phyloP scores from a whole-genome alignment of 2,888 invertebrate species.

The Microchrysa polita region DNA sequence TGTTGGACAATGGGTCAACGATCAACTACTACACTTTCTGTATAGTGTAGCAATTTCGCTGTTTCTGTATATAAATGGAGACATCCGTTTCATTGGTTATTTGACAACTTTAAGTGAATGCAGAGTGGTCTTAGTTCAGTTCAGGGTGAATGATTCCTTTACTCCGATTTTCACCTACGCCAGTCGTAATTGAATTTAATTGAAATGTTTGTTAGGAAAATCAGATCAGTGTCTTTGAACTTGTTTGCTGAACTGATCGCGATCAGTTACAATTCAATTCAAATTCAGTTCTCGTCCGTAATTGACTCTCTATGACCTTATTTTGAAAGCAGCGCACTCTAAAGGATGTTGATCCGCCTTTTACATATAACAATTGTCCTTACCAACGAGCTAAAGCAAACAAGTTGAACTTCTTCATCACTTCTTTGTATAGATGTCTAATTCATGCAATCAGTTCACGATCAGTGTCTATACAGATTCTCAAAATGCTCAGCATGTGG shows the following conservation, averaged over 20 bases:
- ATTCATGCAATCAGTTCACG: constrained; percentile 4
- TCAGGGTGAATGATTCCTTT: constrained; percentile 8
- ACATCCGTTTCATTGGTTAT: neutral
- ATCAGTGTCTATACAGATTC: constrained; percentile 31
- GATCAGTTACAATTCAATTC: neutral
- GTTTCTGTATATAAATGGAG: neutral
- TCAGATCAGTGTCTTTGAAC: no score
- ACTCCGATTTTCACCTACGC: neutral
- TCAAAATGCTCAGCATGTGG: constrained; percentile 27
- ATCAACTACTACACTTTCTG: constrained; percentile 29
- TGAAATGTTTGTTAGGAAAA: constrained; percentile 3
- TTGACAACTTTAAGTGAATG: neutral
- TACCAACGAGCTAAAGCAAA: neutral
- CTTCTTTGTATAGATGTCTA: constrained; percentile 17
- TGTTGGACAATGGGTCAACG: constrained; percentile 35
- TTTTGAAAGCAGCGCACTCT: neutral
- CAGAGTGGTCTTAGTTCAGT: no score
- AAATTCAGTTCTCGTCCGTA: neutral
- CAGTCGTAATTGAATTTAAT: constrained; percentile 1
- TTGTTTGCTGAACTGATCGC: neutral
- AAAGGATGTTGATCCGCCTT: neutral
- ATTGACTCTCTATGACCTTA: neutral
- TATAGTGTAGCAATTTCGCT: constrained; percentile 22
- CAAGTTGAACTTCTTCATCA: constrained; percentile 15
- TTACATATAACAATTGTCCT: no score